Base-by-base conservation (phyloP, 2,888 invertebrate species). In the Ditylenchus weischeri region DNA sequence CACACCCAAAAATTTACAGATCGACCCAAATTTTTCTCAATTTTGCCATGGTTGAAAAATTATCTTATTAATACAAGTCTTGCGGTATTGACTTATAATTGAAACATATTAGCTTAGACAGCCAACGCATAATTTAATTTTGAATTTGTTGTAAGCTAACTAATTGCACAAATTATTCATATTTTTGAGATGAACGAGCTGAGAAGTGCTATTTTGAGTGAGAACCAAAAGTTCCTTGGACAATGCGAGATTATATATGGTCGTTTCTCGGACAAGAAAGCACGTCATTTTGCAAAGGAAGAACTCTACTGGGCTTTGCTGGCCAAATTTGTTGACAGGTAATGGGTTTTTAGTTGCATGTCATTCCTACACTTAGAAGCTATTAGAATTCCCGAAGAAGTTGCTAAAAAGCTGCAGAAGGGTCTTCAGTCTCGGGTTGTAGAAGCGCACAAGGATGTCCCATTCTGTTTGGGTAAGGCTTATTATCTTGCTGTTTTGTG, bases 321-420 rank as follows among this genome's bases (percentile, higher is more conserved):
- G 54, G 54, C 54, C 54, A 54, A 54, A n/a, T 54, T 54, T 29
- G 54, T 54, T 21, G 54, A 54, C 7, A 54, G 54, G 54, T 54
- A 18, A 29, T 29, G 29, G 21, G 3, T 7, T 54, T 54, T 18
- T 2, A 29, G 54, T 10, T 11, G 54, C 1, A 1, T 29, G 5
- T 23, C 11, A 54, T 21, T 54, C n/a, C 15, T 54, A 2, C n/a
- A 29, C 11, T 54, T 15, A n/a, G 1, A 54, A 15, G n/a, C 1
- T 54, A 7, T 54, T n/a, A 54, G 54, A 29, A 23, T 21, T 18
- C 29, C 54, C 1, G 29, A 54, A 23, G 54, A 54, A 29, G 7
- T 23, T 23, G 54, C 54, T 29, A 54, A 10, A n/a, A 21, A 54
- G 54, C 29, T 54, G n/a, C 54, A 54, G 29, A 23, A 21, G 6